These are phyloP conservation scores for Eucriotettix oculatus DNA, from an alignment of 2,888 invertebrate species.

Conservation along the genomic window DNA sequence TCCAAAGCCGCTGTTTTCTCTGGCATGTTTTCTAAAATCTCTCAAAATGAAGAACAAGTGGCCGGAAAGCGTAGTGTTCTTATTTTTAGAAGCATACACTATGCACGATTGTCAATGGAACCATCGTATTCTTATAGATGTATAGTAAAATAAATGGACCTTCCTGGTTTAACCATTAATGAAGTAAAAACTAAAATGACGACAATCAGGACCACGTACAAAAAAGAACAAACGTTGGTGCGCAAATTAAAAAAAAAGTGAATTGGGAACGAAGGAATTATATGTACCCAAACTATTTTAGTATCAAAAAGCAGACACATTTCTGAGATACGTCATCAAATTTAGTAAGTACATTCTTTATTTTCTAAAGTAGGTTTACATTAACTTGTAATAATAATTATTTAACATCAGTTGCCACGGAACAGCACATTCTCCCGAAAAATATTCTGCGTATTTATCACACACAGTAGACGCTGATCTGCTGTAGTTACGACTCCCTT, in stretches of 20 bases:
- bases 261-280: neutral
- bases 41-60: neutral
- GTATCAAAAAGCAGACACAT: neutral
- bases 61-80: neutral
- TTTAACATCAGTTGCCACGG: neutral
- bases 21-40: neutral
- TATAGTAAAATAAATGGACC: neutral
- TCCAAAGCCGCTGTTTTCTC: neutral
- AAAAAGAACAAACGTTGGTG: neutral
- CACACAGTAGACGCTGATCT: conserved; percentile 2
- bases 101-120: neutral
- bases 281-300: neutral
- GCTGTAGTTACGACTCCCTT: neutral
- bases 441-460: conserved; percentile 1
- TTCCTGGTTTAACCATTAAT: neutral
- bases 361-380: neutral
- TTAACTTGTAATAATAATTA: neutral
- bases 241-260: neutral
- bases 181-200: neutral
- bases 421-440: neutral
- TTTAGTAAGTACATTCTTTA: neutral
- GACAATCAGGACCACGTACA: neutral
- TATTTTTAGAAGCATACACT: neutral
- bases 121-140: neutral
- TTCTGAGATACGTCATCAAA: neutral